Evolutionary conservation across 2,888 invertebrate species (phyloP), one percentile per base, ranked within the genome.

Genomic region (Macrostomum cliftonense): DNA sequence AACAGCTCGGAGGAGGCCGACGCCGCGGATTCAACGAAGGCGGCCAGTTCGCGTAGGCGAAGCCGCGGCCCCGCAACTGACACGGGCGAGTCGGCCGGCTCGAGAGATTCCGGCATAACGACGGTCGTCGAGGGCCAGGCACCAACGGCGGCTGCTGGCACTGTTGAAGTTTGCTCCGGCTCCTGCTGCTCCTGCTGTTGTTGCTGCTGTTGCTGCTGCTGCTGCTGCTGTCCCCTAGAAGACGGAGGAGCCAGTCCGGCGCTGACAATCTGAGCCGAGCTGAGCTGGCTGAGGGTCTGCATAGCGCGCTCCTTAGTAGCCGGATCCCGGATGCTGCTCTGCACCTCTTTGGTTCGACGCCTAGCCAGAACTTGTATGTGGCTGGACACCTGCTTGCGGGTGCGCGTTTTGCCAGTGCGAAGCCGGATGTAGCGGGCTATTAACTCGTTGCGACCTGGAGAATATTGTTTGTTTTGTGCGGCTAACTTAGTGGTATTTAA

Each of bases 381-480:
- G 65, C 93, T 93, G 64, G 93, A 95, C 66, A 97, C 97, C 77
- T 97, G 97, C 75, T 99, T 99, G 70, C 97, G 78, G 71, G 97
- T 95, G 72, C 97, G 81, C 74, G 95, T 95, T 74, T 99, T 99
- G 58, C 97, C 97, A 61, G 97, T 99, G 65, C 97, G 79, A 69
- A 99, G 77, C 78, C 97, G 97, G 72, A 99, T 99, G 77, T 99
- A 99, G 68, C 97, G 80, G 62, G 97, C 97, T 76, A 99, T 99
- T 72, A 99, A 77, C 78, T 99, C 97, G 77, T 99, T 99, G 63
- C 97, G 82, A 70, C 97, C 95, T 95, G 79, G 49, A 81, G 5
- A 20, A 20, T n/a, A n/a, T n/a, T n/a, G n/a, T n/a, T n/a, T n/a
- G n/a, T n/a, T n/a, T n/a, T n/a, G n/a, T n/a, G n/a, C n/a, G n/a